These are phyloP conservation scores for Pandion haliaetus DNA, from an alignment of 2,113 vertebrate genomes.

Conservation along the genomic window DNA sequence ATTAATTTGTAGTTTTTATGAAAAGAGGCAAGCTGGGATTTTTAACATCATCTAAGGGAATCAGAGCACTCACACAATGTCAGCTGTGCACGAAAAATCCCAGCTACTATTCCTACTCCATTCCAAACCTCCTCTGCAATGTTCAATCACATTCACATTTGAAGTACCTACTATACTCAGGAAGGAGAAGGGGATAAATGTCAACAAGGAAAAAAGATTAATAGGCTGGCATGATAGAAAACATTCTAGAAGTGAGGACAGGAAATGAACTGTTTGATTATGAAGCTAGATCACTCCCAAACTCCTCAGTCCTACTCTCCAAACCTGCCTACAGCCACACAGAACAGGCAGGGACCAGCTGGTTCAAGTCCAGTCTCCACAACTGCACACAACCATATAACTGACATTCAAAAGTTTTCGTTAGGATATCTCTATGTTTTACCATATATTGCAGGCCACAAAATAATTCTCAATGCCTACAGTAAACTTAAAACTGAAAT, in stretches of 20 bases:
- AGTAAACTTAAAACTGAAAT: not conserved
- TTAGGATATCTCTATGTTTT: not conserved
- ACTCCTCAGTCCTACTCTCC: not conserved
- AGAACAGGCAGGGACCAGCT: not conserved
- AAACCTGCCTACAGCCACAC: not conserved
- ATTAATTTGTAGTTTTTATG: not conserved
- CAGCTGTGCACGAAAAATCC: not conserved
- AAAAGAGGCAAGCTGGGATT: not conserved
- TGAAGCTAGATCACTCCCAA: not conserved
- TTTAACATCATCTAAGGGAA: not conserved
- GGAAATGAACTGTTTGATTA: not conserved
- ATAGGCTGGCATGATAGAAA: not conserved
- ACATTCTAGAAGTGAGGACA: not conserved
- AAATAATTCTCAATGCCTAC: not conserved
- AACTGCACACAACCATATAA: not conserved
- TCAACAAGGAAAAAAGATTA: not conserved
- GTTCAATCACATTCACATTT: not conserved
- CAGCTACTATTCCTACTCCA: not conserved
- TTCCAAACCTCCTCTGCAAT: not conserved
- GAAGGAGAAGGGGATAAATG: not conserved
- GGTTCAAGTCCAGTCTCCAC: not conserved
- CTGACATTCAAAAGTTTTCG: not conserved
- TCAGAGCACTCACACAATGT: not conserved
- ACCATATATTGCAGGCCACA: not conserved
- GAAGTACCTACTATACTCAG: not conserved